Conservation (phyloP, 1,140 invertebrate genomes). For the Drosophila kanapiae region DNA sequence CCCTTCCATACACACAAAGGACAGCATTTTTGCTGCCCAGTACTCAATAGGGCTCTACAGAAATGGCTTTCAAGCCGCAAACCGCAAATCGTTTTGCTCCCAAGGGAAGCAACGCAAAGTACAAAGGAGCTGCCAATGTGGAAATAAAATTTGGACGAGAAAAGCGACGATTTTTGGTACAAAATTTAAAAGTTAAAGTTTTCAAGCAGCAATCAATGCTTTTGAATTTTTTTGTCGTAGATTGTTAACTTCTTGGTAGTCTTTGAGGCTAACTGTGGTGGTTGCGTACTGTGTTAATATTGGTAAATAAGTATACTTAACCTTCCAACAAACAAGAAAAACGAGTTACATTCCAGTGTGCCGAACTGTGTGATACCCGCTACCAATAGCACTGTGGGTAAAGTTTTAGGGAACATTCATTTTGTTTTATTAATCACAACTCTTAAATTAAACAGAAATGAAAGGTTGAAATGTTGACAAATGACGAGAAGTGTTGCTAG, state of each 20-base stretch:
- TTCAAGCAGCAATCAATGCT: not conserved
- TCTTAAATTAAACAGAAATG: no score
- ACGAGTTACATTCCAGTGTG: no score
- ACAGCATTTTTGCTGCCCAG: conserved; percentile 11
- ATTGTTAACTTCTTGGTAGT: not conserved
- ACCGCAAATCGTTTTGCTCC: conserved; percentile 21
- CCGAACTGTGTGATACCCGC: no score
- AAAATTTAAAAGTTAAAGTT: not conserved
- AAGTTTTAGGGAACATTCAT: no score
- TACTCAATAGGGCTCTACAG: not conserved
- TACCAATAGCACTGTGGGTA: no score
- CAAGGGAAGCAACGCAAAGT: not conserved
- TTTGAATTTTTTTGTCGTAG: not conserved
- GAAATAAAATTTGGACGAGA: not conserved
- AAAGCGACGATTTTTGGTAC: not conserved
- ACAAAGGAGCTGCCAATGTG: conserved; percentile 7
- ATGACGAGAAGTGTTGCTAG: no score
- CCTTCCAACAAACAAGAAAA: no score
- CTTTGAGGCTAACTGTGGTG: not conserved
- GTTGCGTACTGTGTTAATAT: no score
- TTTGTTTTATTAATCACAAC: no score
- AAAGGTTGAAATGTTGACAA: no score
- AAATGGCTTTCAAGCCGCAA: conserved; percentile 8
- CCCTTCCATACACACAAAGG: conserved; percentile 8
- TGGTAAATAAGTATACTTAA: no score